Percentiles rank a stretch among this genome's conserved stretches.
Conservation (phyloP, 1,140 invertebrate genomes). For the Drosophila ananassae region DNA sequence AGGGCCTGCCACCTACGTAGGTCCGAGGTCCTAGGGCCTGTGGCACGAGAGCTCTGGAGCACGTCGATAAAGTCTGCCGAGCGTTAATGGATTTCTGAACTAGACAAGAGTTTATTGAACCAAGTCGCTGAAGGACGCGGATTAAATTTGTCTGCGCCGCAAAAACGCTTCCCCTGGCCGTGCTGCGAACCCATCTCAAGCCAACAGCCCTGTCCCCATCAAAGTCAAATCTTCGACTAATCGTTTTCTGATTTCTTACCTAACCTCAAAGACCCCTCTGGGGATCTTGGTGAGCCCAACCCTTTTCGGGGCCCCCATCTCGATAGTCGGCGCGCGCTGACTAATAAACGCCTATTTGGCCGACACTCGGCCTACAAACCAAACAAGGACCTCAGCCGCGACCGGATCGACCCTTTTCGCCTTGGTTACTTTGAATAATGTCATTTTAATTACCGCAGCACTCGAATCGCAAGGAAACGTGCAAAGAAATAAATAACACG, state of each 20-base stretch:
- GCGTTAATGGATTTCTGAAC: conserved; percentile 75
- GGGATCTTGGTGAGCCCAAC: conserved; percentile 1
- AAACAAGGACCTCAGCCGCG: conserved; percentile 31
- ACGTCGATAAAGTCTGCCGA: conserved; percentile 63
- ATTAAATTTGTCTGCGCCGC: conserved; percentile 55
- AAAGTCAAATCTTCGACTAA: conserved; percentile 70
- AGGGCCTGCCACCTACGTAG: background rate
- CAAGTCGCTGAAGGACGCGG: conserved; percentile 15
- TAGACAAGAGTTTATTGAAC: conserved; percentile 79
- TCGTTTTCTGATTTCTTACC: conserved; percentile 76
- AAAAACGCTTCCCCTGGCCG: conserved; percentile 1
- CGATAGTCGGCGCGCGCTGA: conserved; percentile 50
- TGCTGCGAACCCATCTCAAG: conserved; percentile 22
- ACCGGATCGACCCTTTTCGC: conserved; percentile 46
- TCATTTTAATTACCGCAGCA: conserved; percentile 81
- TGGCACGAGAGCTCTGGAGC: no score
- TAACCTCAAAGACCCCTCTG: conserved; percentile 35
- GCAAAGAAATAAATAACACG: conserved; percentile 46
- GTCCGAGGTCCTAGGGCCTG: no score
- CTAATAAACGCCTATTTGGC: conserved; percentile 71
- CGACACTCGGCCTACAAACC: conserved; percentile 20
- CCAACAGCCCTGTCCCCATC: conserved; percentile 4
- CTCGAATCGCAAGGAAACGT: conserved; percentile 48
- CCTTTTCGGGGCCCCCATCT: conserved; percentile 47
- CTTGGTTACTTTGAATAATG: conserved; percentile 68